These are phyloP conservation scores for Heliornis fulica DNA, from an alignment of 2,113 vertebrate genomes.

Conservation along the genomic window DNA sequence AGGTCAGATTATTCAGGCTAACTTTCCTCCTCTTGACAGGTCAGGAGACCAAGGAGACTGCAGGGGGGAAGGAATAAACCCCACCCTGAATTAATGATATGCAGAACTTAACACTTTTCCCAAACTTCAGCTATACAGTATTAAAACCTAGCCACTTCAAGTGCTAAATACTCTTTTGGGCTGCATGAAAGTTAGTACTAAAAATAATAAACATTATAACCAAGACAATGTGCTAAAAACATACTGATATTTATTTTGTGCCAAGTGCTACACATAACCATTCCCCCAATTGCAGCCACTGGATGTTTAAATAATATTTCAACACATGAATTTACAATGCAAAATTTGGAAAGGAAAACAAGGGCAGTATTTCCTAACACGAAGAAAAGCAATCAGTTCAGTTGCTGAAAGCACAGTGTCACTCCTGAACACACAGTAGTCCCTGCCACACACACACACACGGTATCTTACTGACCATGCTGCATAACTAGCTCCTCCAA, in stretches of 20 bases:
- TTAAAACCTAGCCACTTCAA: not conserved
- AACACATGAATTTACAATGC: not conserved
- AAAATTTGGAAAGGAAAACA: not conserved
- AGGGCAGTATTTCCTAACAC: not conserved
- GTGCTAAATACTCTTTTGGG: not conserved
- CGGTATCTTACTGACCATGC: not conserved
- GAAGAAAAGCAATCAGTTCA: not conserved
- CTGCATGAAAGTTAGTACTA: not conserved
- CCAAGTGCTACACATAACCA: not conserved
- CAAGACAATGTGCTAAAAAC: not conserved
- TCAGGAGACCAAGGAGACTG: not conserved
- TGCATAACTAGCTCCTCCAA: not conserved
- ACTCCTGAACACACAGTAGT: not conserved
- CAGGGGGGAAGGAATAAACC: no score
- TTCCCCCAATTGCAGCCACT: accelerated
- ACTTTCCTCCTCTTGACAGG: not conserved
- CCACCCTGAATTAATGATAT: no score
- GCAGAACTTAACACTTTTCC: not conserved
- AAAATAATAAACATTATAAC: not conserved
- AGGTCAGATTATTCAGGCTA: not conserved
- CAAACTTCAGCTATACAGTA: not conserved
- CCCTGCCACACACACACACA: not conserved
- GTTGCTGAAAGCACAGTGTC: not conserved
- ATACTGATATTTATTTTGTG: not conserved
- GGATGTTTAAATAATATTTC: not conserved